Evolutionary conservation across 2,888 invertebrate genomes (phyloP), one percentile per base, ranked within the genome.

Genomic region (Drosophila nigritarsus): DNA sequence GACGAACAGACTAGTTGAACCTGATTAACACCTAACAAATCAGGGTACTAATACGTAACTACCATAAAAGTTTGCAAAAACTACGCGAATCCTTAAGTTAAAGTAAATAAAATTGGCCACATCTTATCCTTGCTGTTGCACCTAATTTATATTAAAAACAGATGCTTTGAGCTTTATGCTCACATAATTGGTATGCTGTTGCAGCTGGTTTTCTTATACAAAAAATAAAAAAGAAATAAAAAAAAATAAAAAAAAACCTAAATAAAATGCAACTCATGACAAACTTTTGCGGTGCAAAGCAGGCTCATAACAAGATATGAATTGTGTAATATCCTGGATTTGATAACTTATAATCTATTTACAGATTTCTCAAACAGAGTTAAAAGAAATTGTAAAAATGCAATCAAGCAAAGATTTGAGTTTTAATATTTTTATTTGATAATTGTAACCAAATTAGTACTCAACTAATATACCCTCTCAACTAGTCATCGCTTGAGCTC

Each of bases 141-240:
- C 15, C 36, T 58, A 65, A 61, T 74, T 66, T 79, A 45, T 66
- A 75, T 66, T 69, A 56, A 59, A 75, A 79, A 38, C 49, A 79
- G 50, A 65, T 74, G 68, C 55, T 30, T 9, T 18, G 1, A 34
- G 40, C 67, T 56, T n/a, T 29, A 60, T 54, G 67, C 60, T 67
- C 51, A 51, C 61, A 64, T 75, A 78, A 65, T 82, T 83, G 53
- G 58, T 59, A 58, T 55, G 55, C 72, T 68, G 8, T 48, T 36
- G 15, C 24, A 50, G 53, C 55, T 48, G 49, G 45, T 45, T 51
- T 56, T 13, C 49, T 20, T 34, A 7, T 4, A 32, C 34, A 50
- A 36, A 11, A 38, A 36, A 36, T 0, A 49, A 54, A 65, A 20
- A 54, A 32, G 32, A 53, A 59, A 54, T n/a, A 38, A 53, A 7